Base-by-base conservation (phyloP, 2,113 vertebrate species). In the Anoura caudifer region DNA sequence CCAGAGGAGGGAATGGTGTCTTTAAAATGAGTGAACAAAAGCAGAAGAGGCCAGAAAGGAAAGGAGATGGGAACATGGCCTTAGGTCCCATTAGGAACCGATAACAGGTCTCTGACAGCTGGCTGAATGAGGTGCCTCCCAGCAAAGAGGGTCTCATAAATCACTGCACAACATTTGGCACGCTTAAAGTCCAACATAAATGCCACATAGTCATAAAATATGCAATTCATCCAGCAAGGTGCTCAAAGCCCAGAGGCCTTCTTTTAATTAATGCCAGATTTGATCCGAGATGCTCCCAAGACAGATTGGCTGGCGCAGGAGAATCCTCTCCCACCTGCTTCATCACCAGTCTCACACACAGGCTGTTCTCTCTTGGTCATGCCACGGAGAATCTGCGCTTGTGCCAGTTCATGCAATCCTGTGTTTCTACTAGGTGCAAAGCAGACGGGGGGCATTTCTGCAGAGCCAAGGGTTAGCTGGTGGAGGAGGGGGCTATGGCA, bases 261-360 rank as follows among this genome's bases (percentile, higher is more conserved):
- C 83, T 91, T 73, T 91, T 67, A 72, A 88, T 84, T 80, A 73
- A 80, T 24, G 77, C 91, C 83, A 54, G 77, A 88, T 85, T 56
- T 36, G 77, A 95, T 88, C n/a, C 28, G 28, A 19, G 92, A 26
- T 3, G 31, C 52, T 69, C 47, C 31, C 5, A 28, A 36, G 86
- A 54, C 5, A 15, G 50, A 87, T 4, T 3, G 13, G 82, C 12
- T 14, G 67, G 52, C 0, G 0, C 59, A 12, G 7, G 4, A 59
- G 72, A 83, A 65, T 28, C 7, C 36, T 4, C 36, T 72, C 45
- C 14, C 17, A 24, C 50, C 45, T 4, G 76, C n/a, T 12, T 38
- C 36, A 13, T 45, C 52, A 10, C 9, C 14, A 50, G 45, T 26
- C 45, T 24, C 20, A 4, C 20, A 5, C 20, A 7, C 84, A 22